Percentiles rank a stretch among this genome's conserved stretches.
Conservation (phyloP, 2,888 invertebrate species). For the Stegophylla sp. region DNA sequence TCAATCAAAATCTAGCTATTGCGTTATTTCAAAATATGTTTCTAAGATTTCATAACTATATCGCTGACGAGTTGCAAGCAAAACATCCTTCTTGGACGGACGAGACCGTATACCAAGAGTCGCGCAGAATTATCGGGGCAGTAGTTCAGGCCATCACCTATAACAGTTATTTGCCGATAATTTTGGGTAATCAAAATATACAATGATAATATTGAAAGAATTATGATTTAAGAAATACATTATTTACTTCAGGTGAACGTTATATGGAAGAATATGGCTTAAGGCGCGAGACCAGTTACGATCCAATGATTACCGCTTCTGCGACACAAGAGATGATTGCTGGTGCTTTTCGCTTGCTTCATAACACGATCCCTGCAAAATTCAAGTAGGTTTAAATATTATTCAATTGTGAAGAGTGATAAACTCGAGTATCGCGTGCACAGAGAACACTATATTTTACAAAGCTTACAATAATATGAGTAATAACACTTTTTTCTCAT, state of each 20-base stretch:
- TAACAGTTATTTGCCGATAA: constrained; percentile 21
- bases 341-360: constrained; percentile 33
- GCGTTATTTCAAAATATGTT: constrained; percentile 38
- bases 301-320: constrained; percentile 10
- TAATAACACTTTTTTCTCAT: no score
- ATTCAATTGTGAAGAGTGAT: neutral
- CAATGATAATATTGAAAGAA: neutral
- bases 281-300: constrained; percentile 1
- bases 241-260: constrained; percentile 4
- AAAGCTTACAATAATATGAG: no score
- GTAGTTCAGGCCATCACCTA: constrained; percentile 33
- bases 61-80: neutral
- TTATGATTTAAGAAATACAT: neutral
- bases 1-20: constrained; percentile 42
- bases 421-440: neutral
- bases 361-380: constrained; percentile 37
- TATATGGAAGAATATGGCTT: constrained; percentile 26
- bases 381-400: constrained; percentile 15
- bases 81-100: constrained; percentile 25
- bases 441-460: neutral
- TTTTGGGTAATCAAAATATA: constrained; percentile 24
- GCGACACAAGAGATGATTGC: constrained; percentile 38
- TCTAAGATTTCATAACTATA: constrained; percentile 38
- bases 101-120: constrained; percentile 37
- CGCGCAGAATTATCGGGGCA: constrained; percentile 31